Evolutionary conservation across 2,797 vertebrate genomes (phyloP), one percentile per base, ranked within the genome.

Genomic region (Anguilla pacifica): DNA sequence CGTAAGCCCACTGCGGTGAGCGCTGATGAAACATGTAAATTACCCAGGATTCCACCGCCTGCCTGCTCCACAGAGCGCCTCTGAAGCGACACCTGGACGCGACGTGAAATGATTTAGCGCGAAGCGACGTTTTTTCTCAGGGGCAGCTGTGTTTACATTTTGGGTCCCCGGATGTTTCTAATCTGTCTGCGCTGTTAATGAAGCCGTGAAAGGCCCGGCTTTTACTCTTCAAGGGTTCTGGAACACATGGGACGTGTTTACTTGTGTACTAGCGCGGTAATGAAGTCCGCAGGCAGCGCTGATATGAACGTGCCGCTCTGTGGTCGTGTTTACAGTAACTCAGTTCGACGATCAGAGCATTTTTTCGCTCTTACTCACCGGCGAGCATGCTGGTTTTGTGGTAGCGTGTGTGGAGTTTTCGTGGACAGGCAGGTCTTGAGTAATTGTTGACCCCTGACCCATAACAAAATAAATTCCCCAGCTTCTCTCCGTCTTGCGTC

Each of bases 371-470:
- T 82, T 82, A 82, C 46, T 82, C 79, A 82, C 11, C 3, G 35
- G 74, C 22, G 5, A 79, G 35, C 46, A 11, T 51, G 79, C 79
- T 82, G 79, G 46, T 46, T 82, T 79, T 7, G 31, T 19, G 39
- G 35, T 82, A 82, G 39, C 25, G 22, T 25, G 46, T 6, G 1
- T 43, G 19, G 22, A 10, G 79, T 82, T 82, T 43, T n/a, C 79
- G 35, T 10, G 9, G 79, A 46, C 43, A 25, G 11, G 43, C 19
- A 3, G 10, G 79, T 59, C 28, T 39, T 85, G 43, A 49, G 79
- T 82, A 82, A 82, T 82, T 49, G 79, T 82, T n/a, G 25, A 82
- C 79, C 79, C 46, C 19, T 82, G 79, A 82, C 79, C 79, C 79
- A 5, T 49, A 51, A 82, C 79, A 82, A 82, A 82, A 82, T 51